These are phyloP conservation scores for Alces alces DNA, from an alignment of 2,113 vertebrate genomes.

Conservation along the genomic window DNA sequence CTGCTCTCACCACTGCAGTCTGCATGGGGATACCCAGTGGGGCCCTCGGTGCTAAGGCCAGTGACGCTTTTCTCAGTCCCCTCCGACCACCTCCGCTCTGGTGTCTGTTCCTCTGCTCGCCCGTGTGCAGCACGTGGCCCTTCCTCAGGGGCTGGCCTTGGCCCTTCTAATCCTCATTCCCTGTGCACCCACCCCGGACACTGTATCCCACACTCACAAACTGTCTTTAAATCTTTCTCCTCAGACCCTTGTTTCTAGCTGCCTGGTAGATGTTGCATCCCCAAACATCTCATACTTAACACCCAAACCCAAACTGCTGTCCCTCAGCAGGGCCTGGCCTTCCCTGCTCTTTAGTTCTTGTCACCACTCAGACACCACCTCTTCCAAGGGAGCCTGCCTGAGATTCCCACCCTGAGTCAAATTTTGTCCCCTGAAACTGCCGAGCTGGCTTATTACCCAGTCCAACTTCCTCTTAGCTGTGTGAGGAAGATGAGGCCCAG, in stretches of 20 bases:
- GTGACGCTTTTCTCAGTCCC: background rate
- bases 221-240: background rate
- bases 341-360: background rate
- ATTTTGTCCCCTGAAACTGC: background rate
- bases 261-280: background rate
- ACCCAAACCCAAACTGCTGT: background rate
- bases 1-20: background rate
- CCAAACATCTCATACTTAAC: background rate
- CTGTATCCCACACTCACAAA: background rate
- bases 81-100: background rate
- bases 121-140: fast-evolving
- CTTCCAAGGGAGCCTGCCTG: background rate
- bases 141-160: background rate
- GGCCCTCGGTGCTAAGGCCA: background rate
- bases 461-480: background rate
- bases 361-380: background rate
- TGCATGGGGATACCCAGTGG: background rate
- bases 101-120: background rate
- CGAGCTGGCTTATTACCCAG: background rate
- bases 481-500: background rate
- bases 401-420: background rate
- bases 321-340: background rate
- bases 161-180: background rate
- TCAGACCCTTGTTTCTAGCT: background rate
- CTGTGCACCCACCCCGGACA: background rate